Evolutionary conservation across 2,113 vertebrate species (phyloP), one percentile per base, ranked within the genome.

Genomic region (Pelecanoides urinatrix): DNA sequence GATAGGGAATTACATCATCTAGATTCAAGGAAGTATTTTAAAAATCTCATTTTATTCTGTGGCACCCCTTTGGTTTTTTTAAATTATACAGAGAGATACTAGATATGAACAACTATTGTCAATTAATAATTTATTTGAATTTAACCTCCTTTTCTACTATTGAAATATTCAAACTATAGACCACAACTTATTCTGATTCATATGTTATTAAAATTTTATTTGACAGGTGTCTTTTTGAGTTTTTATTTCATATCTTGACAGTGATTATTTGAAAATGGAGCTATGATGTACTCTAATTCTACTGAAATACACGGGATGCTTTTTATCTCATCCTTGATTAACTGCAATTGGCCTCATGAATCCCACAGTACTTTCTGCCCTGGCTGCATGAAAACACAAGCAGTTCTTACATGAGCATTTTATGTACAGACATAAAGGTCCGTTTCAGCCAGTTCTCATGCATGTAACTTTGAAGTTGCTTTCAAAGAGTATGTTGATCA

Each of bases 41-140:
- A 84, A 94, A 90, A 63, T 42, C 63, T 86, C 32, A 71, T 81
- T 88, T 94, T 82, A 88, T 92, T 92, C 59, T 47, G 27, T 78
- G 58, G 50, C 21, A 47, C 21, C 85, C 21, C 53, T 81, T 79
- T 91, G 56, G 36, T 93, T 96, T 88, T 32, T 91, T 94, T 92
- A 79, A 96, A 95, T 95, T 94, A 76, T 91, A 81, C 29, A 42
- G 56, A 65, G 2, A 10, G 26, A 65, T 84, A 77, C 59, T 77
- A 76, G 87, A 84, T 26, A 85, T 70, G 50, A 94, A 74, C 77
- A 95, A 97, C 90, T 94, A 91, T 90, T 97, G 66, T 85, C 50
- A 61, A 86, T 97, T 67, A 97, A 97, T 95, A 96, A 97, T 95
- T 96, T 92, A 94, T 93, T 91, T 94, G 73, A 93, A 91, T 92